phyloP scores from a whole-genome alignment of 2,797 vertebrate genomes.

The Crocodylus rhombifer region DNA sequence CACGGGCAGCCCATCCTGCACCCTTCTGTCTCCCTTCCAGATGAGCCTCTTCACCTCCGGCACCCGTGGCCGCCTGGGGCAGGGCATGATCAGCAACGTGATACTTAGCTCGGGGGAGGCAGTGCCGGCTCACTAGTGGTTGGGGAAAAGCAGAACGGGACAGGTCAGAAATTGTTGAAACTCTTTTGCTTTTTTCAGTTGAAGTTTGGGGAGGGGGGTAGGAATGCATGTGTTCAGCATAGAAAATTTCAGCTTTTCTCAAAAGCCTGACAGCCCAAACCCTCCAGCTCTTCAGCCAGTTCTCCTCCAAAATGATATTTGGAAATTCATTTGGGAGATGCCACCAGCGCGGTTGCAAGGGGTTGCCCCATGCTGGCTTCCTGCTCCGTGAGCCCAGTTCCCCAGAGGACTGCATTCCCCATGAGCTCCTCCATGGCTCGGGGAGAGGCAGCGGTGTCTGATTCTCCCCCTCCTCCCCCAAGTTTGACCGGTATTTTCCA shows the following conservation, averaged over 20 bases:
- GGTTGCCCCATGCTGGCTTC: constrained; percentile 15
- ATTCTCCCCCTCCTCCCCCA: rapidly evolving
- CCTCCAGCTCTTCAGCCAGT: background rate
- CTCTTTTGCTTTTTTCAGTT: constrained; percentile 47
- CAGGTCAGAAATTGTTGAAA: constrained; percentile 29
- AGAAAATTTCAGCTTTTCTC: constrained; percentile 41
- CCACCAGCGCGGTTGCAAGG: background rate
- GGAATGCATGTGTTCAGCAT: constrained; percentile 67
- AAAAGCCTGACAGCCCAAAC: constrained; percentile 28
- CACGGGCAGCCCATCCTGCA: background rate
- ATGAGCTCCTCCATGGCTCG: rapidly evolving
- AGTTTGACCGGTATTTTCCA: background rate
- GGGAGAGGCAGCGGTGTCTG: constrained; percentile 23
- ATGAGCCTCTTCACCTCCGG: background rate
- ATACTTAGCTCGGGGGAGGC: background rate
- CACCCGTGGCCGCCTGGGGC: rapidly evolving
- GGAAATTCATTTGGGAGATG: background rate
- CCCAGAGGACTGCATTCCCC: rapidly evolving
- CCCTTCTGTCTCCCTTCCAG: background rate
- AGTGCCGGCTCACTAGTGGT: constrained; percentile 56
- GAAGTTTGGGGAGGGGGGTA: constrained; percentile 44
- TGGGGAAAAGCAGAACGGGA: constrained; percentile 52
- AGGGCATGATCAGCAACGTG: background rate
- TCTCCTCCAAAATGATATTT: background rate
- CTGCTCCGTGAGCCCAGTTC: background rate